A percentile compares a stretch with the other conserved stretches of the same genome.
Evolutionary conservation across 2,888 invertebrate species (phyloP).

Genomic region (Cantharis lateralis): DNA sequence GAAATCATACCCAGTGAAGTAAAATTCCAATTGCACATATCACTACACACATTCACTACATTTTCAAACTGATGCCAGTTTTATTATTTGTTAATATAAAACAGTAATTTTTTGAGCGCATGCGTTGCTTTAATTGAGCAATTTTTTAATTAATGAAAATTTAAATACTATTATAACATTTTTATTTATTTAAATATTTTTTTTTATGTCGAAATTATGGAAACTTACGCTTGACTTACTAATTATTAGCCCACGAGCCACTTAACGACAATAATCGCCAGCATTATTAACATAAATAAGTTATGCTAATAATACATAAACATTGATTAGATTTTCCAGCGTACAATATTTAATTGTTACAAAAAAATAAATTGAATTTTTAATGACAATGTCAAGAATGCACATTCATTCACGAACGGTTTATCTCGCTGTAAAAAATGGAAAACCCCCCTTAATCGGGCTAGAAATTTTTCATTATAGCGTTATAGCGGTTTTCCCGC

Average conservation of each 20-base stretch:
- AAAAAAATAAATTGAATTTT: background rate
- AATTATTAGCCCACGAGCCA: background rate
- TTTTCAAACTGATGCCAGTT: conserved; percentile 14
- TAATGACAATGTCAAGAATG: background rate
- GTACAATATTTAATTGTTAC: background rate
- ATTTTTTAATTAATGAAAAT: background rate
- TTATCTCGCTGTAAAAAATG: no score
- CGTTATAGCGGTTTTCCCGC: no score
- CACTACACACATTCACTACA: conserved; percentile 9
- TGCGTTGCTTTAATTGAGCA: conserved; percentile 17
- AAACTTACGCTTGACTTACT: background rate
- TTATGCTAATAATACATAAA: background rate
- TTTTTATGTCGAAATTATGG: background rate
- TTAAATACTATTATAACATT: background rate
- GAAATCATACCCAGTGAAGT: background rate
- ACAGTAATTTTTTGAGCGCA: conserved; percentile 19
- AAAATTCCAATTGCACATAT: conserved; percentile 6
- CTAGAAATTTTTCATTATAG: no score
- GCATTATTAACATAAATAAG: background rate
- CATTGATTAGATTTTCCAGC: background rate
- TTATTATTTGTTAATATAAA: conserved; percentile 22
- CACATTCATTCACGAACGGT: background rate
- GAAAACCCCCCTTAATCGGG: no score
- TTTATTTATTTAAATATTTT: background rate
- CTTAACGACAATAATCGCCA: background rate